These are phyloP conservation scores for Parauchenoglanis ngamensis DNA, from an alignment of 2,797 vertebrate genomes.

Conservation along the genomic window DNA sequence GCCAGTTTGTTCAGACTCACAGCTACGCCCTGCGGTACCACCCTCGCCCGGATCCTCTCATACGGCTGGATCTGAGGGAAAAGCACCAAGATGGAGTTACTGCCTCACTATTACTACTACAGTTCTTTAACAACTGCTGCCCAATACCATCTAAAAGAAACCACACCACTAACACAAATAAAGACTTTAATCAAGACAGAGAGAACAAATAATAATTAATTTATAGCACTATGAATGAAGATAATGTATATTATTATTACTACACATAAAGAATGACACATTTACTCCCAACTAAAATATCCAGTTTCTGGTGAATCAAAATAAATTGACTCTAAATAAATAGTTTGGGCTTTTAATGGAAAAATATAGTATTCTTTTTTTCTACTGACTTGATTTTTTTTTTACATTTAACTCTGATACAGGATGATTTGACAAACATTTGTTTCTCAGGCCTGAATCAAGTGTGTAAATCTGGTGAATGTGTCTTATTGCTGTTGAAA, in stretches of 20 bases:
- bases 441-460: background rate
- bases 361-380: background rate
- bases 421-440: background rate
- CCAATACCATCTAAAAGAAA: background rate
- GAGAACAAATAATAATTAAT: background rate
- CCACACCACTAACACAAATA: background rate
- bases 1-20: conserved; percentile 91
- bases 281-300: background rate
- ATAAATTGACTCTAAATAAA: background rate
- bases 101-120: background rate
- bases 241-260: background rate
- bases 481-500: background rate
- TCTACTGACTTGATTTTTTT: background rate
- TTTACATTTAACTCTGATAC: too few species aligned
- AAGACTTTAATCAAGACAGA: background rate
- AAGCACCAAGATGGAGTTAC: background rate
- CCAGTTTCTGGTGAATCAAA: background rate
- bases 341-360: background rate
- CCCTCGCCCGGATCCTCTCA: conserved; percentile 86
- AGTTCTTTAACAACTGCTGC: background rate
- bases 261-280: background rate
- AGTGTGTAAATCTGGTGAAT: background rate
- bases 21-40: conserved; percentile 84
- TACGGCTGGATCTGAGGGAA: conserved; percentile 90
- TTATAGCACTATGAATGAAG: background rate